Conservation (phyloP, 2,888 invertebrate species). For the Nemotelus nigrinus region DNA sequence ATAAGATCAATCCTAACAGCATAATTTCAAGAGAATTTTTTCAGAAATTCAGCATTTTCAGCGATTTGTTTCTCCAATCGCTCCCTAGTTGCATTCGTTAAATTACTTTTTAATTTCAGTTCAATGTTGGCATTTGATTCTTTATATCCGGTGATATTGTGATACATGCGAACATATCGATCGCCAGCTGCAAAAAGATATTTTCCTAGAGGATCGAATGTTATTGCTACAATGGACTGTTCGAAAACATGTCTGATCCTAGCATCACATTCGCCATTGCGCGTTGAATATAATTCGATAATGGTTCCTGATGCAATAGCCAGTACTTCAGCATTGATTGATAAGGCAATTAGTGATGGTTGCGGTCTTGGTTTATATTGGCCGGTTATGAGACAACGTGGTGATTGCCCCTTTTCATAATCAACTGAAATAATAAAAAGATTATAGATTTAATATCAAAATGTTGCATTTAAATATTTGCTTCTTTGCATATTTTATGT, state of each 20-base stretch:
- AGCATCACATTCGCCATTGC: conserved; percentile 73
- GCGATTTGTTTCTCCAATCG: conserved; percentile 76
- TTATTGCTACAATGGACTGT: conserved; percentile 75
- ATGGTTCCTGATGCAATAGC: conserved; percentile 74
- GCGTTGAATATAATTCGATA: conserved; percentile 77
- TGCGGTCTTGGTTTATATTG: conserved; percentile 69
- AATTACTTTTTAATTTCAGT: conserved; percentile 68
- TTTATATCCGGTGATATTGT: conserved; percentile 78
- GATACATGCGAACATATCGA: conserved; percentile 79
- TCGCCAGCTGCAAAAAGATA: conserved; percentile 80
- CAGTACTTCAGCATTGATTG: conserved; percentile 82
- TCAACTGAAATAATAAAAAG: conserved; percentile 70
- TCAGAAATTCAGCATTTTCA: conserved; percentile 66
- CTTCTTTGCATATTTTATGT: too few species aligned
- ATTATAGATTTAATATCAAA: background rate
- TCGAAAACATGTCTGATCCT: conserved; percentile 74
- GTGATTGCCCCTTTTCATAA: conserved; percentile 80
- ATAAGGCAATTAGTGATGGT: conserved; percentile 74
- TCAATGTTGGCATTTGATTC: conserved; percentile 65
- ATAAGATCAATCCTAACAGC: background rate
- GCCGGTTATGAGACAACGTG: conserved; percentile 75
- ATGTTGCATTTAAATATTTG: too few species aligned
- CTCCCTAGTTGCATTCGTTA: conserved; percentile 80
- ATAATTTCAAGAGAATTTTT: conserved; percentile 47
- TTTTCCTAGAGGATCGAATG: conserved; percentile 80